Percentiles rank a stretch among this genome's conserved stretches.
Conservation (phyloP, 2,797 vertebrate genomes). For the Ctenosaura bakeri region DNA sequence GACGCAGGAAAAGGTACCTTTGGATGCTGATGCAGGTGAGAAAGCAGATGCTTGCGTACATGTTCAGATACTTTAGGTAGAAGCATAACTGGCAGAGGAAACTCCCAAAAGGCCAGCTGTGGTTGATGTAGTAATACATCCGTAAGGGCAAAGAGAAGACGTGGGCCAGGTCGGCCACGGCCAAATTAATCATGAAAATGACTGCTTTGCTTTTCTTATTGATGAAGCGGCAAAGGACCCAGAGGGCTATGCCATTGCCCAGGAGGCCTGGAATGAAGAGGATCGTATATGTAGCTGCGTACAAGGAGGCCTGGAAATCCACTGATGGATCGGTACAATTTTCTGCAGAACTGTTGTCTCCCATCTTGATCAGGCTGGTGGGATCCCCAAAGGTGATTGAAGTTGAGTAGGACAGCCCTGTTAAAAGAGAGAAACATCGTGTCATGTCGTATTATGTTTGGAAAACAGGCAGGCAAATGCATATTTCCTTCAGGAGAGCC, state of each 20-base stretch:
- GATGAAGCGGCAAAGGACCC: constrained; percentile 87
- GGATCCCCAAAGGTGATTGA: constrained; percentile 13
- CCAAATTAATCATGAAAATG: constrained; percentile 94
- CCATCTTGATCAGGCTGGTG: constrained; percentile 50
- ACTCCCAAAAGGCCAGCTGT: constrained; percentile 85
- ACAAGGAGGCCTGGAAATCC: constrained; percentile 76
- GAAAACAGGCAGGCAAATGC: constrained; percentile 4
- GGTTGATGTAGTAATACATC: constrained; percentile 88
- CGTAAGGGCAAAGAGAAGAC: constrained; percentile 88
- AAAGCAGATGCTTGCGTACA: constrained; percentile 91
- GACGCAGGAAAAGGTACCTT: constrained; percentile 85
- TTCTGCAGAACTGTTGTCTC: constrained; percentile 42
- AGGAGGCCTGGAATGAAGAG: constrained; percentile 89
- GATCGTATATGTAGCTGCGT: constrained; percentile 85
- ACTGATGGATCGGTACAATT: constrained; percentile 58
- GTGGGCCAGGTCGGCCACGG: constrained; percentile 87
- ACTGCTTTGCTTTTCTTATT: constrained; percentile 88
- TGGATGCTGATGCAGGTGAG: constrained; percentile 92
- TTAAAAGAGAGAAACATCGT: constrained; percentile 1
- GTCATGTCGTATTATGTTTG: neutral
- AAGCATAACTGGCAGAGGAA: constrained; percentile 88
- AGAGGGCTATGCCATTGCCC: constrained; percentile 86
- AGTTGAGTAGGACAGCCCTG: constrained; percentile 56
- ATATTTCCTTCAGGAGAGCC: neutral
- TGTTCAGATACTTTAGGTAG: constrained; percentile 94